phyloP scores from a whole-genome alignment of 2,113 vertebrate genomes.

The Geococcyx californianus region DNA sequence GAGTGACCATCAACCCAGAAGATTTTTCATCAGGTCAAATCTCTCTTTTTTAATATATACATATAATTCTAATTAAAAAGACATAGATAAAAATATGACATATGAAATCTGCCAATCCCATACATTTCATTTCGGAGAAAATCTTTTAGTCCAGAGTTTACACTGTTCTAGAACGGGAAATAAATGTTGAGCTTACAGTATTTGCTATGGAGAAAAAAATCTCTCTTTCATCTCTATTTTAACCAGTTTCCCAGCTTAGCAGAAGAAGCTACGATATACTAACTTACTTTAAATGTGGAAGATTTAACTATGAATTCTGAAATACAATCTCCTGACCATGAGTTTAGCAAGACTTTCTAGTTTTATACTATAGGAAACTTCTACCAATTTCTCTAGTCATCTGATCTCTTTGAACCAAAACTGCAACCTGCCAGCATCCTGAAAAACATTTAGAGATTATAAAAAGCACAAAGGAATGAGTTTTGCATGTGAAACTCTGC shows the following conservation, averaged over 20 bases:
- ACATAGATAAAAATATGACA: neutral
- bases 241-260: neutral
- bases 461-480: neutral
- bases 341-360: neutral
- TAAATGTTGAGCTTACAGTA: neutral
- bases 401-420: neutral
- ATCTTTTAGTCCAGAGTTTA: neutral
- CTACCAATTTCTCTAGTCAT: neutral
- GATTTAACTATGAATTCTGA: neutral
- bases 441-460: neutral
- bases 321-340: neutral
- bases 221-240: neutral
- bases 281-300: neutral
- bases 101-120: neutral
- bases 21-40: neutral
- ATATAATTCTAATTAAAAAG: neutral
- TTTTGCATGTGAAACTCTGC: neutral
- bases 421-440: neutral
- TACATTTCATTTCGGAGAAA: neutral
- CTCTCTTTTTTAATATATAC: neutral
- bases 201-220: neutral
- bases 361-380: neutral
- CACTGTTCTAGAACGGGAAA: neutral
- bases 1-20: neutral
- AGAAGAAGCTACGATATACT: neutral